Evolutionary conservation across 2,797 vertebrate species (phyloP), one percentile per base, ranked within the genome.

Genomic region (Loris lydekkerianus): DNA sequence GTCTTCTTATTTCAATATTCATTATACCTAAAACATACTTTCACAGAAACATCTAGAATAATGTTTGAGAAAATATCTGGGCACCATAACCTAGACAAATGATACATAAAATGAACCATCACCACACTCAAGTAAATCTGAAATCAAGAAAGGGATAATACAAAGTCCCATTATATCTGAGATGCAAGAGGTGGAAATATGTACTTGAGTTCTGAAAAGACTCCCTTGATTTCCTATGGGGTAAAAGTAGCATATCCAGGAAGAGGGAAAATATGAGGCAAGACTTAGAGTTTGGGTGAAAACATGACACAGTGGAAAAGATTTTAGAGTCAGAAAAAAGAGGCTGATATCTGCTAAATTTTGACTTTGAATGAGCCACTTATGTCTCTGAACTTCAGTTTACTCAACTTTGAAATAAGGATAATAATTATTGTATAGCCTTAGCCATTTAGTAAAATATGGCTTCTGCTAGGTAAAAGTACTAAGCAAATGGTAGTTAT

Each of bases 401-500:
- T 78, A 77, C 10, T 80, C 4, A 13, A 58, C 18, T 86, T n/a
- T 86, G 49, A 96, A 83, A 21, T 63, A 34, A 91, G n/a, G 25
- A 78, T 61, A 91, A 75, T 85, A 46, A 83, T 94, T 82, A 63
- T 3, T 37, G 83, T 82, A 53, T 2, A 87, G 23, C 11, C 7
- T 56, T 89, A 70, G 10, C 73, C 73, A 76, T 86, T 83, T 67
- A 7, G 65, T 15, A 53, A 94, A 80, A 90, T 96, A 34, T 86
- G 34, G 27, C 5, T 91, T 40, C 80, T 86, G 20, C 65, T 25
- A 23, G 9, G 34, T 49, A 75, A 95, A 94, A 75, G n/a, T 81
- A 58, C 56, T 84, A 94, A 88, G 91, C 73, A 89, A 92, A 86
- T 63, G 53, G 43, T 27, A 73, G 65, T 37, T 94, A 40, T 86